Base-by-base conservation (phyloP, 1,140 invertebrate species). In the Neodiprion lecontei region DNA sequence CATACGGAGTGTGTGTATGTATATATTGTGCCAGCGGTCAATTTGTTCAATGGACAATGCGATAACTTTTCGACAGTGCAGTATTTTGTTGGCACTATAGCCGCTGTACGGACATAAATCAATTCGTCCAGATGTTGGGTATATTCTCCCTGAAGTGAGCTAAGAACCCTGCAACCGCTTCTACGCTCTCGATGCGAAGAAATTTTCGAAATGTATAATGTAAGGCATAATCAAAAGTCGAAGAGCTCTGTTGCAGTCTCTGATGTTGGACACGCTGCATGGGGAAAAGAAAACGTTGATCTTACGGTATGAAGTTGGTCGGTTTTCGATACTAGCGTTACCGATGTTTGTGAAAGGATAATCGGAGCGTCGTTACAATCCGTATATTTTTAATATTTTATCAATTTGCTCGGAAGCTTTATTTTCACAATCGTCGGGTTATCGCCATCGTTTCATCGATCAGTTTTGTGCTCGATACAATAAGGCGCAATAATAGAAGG, bases 21-120 rank as follows among this genome's bases (percentile, higher is more conserved):
- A 65, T 21, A 14, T 3, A 65, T 65, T 14, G 61, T 4, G 1
- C 73, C 76, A 77, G 74, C 75, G 81, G 81, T 83, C 81, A 83
- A 83, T 83, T 83, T 83, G 82, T 83, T 83, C 81, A 80, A 82
- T 79, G 81, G 80, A 81, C 81, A 82, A 82, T 69, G 21, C 17
- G 40, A 69, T 80, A 79, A 81, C 79, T 74, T 73, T 70, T 72
- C 9, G 70, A 40, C 14, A 66, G 70, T 74, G 82, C 82, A 83
- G 82, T 81, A 66, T 72, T 73, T 70, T 73, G 79, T 78, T 79
- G 48, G 78, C 81, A 79, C 53, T 61, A 12, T 61, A 61, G 53
- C 53, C 9, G 53, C 9, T 17, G 11, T 12, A 12, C 53, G 70
- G 78, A 71, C 81, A 82, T 83, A 83, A 83, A 83, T 83, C 82